Conservation (phyloP, 2,113 vertebrate species). For the Oreotrochilus melanogaster region DNA sequence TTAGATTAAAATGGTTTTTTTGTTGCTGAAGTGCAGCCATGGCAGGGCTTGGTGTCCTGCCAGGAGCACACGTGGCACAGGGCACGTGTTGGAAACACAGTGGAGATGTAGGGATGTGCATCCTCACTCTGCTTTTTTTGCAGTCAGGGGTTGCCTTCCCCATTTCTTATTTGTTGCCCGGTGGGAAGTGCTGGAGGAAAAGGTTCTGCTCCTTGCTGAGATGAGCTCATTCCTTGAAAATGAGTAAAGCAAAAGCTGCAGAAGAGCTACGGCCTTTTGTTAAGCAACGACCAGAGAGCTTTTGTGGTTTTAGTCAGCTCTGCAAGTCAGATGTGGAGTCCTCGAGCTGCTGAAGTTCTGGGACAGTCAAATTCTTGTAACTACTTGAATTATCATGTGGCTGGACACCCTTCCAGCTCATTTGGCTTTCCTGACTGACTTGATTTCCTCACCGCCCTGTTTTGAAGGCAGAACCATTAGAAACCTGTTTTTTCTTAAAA, state of each 20-base stretch:
- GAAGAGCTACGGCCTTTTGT: not conserved
- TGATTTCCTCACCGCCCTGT: not conserved
- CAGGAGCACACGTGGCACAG: rapidly evolving
- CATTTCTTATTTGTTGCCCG: rapidly evolving
- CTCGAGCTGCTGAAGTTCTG: not conserved
- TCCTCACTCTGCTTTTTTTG: not conserved
- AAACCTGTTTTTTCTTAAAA: not conserved
- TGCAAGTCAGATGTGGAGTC: not conserved
- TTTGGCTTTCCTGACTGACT: not conserved
- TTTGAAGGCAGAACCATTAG: not conserved
- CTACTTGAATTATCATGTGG: not conserved
- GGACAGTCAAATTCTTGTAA: not conserved
- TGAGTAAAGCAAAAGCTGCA: constrained; percentile 31
- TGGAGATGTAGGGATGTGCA: not conserved
- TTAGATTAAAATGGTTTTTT: not conserved
- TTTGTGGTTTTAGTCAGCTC: not conserved
- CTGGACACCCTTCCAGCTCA: not conserved
- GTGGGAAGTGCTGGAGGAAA: not conserved
- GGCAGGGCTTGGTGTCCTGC: rapidly evolving
- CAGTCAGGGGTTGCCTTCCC: not conserved
- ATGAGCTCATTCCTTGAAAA: constrained; percentile 34
- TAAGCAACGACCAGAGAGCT: not conserved
- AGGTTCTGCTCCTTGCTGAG: not conserved
- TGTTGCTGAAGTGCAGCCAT: rapidly evolving
- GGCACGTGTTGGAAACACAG: rapidly evolving